Conservation (phyloP, 2,797 vertebrate genomes). For the Ispidina picta region DNA sequence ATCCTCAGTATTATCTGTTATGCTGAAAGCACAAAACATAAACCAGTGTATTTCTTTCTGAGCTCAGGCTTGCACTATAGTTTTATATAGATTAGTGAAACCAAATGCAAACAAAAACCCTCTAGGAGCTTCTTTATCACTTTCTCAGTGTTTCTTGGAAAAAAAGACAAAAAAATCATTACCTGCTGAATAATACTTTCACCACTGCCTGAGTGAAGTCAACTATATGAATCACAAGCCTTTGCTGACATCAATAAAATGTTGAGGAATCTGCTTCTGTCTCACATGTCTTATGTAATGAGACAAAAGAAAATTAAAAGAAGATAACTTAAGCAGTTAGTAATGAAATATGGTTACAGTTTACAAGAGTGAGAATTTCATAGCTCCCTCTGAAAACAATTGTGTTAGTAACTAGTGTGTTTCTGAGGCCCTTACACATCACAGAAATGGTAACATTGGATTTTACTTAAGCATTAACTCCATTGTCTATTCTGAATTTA, state of each 20-base stretch:
- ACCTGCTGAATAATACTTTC: background rate
- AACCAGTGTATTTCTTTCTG: background rate
- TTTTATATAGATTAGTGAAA: slow-evolving; percentile 30
- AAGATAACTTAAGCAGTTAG: background rate
- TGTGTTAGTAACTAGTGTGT: background rate
- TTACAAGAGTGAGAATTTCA: background rate
- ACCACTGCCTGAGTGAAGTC: background rate
- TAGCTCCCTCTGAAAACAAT: background rate
- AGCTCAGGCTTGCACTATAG: background rate
- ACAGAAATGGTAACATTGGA: background rate
- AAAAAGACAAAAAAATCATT: slow-evolving; percentile 14
- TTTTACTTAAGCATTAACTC: background rate
- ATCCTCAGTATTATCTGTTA: background rate
- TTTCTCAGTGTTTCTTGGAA: background rate
- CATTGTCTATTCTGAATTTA: background rate
- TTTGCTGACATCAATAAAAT: slow-evolving; percentile 7
- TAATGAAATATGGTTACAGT: background rate
- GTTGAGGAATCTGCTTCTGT: background rate
- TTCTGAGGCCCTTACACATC: background rate
- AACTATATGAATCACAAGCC: slow-evolving; percentile 9
- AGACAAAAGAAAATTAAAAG: background rate
- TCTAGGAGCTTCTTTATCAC: slow-evolving; percentile 17
- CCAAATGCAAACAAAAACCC: slow-evolving; percentile 21
- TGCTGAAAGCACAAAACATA: background rate
- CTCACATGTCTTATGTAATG: background rate